phyloP scores from a whole-genome alignment of 2,113 vertebrate species.

The Amia ocellicauda region DNA sequence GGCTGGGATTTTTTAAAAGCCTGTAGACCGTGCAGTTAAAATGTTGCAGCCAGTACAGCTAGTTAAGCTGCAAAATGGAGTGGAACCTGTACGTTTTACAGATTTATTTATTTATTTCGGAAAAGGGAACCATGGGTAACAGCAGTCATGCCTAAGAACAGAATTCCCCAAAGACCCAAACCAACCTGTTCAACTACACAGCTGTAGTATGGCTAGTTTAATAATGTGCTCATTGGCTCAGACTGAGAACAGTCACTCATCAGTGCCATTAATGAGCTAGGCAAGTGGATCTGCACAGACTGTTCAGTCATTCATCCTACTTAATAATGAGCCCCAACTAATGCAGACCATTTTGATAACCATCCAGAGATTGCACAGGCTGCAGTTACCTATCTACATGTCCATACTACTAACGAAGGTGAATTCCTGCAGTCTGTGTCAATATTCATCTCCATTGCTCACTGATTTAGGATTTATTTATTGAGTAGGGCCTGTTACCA shows the following conservation, averaged over 20 bases:
- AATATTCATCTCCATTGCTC: slow-evolving; percentile 56
- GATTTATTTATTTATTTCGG: slow-evolving; percentile 16
- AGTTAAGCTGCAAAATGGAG: slow-evolving; percentile 17
- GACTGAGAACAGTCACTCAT: slow-evolving; percentile 36
- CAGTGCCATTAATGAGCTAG: slow-evolving; percentile 54
- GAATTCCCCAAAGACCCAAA: background rate
- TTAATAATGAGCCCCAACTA: slow-evolving; percentile 57
- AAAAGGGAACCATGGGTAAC: slow-evolving; percentile 22
- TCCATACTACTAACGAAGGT: slow-evolving; percentile 47
- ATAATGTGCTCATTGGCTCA: slow-evolving; percentile 34
- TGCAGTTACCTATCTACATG: slow-evolving; percentile 29
- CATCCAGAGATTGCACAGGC: slow-evolving; percentile 49
- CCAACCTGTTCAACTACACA: too few species aligned
- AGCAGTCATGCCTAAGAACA: background rate
- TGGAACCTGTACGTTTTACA: slow-evolving; percentile 26
- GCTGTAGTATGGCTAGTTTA: background rate
- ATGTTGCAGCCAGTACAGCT: background rate
- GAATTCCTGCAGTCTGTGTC: slow-evolving; percentile 46
- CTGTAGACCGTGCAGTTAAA: background rate
- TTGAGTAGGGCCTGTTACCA: too few species aligned
- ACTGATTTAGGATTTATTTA: slow-evolving; percentile 45
- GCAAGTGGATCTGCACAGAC: slow-evolving; percentile 47
- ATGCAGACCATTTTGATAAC: slow-evolving; percentile 44
- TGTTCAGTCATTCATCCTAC: slow-evolving; percentile 65
- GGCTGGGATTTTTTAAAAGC: slow-evolving; percentile 12